Evolutionary conservation across 64 coral and sea anemone genomes (phyloP).

Genomic region (Acropora yongei): DNA sequence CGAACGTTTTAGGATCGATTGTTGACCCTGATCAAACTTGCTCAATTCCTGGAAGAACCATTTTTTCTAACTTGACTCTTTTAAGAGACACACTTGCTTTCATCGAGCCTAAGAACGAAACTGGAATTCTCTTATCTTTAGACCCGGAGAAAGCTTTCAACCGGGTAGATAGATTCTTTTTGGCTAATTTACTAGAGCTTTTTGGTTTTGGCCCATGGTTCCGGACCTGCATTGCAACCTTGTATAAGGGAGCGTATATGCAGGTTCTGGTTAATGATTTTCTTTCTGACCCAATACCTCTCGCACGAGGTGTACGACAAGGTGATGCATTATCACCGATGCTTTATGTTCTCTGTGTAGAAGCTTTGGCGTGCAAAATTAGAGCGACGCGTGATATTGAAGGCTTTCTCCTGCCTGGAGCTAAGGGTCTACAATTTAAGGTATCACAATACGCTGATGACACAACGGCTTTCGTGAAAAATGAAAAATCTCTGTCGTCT

Average conservation of each 20-base stretch:
- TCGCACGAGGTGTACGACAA: not conserved
- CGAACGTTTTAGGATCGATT: not conserved
- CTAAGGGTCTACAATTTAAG: too few relatives aligned
- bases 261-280: not conserved
- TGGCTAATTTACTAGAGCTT: not conserved
- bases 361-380: not conserved
- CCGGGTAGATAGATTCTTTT: not conserved
- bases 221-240: too few relatives aligned
- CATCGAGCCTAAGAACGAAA: not conserved
- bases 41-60: not conserved
- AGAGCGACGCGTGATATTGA: too few relatives aligned
- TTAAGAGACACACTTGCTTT: not conserved
- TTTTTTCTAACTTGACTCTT: not conserved
- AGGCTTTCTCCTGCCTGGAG: too few relatives aligned
- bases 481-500: too few relatives aligned
- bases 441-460: too few relatives aligned
- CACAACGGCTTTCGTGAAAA: too few relatives aligned
- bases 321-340: not conserved
- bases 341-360: not conserved
- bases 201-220: not conserved
- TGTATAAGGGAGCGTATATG: not conserved
- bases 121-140: not conserved
- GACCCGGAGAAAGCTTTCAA: conserved; percentile 43
- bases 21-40: not conserved
- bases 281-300: not conserved